These are phyloP conservation scores for Matsumurasca onukii DNA, from an alignment of 1,140 invertebrate species.

Conservation along the genomic window DNA sequence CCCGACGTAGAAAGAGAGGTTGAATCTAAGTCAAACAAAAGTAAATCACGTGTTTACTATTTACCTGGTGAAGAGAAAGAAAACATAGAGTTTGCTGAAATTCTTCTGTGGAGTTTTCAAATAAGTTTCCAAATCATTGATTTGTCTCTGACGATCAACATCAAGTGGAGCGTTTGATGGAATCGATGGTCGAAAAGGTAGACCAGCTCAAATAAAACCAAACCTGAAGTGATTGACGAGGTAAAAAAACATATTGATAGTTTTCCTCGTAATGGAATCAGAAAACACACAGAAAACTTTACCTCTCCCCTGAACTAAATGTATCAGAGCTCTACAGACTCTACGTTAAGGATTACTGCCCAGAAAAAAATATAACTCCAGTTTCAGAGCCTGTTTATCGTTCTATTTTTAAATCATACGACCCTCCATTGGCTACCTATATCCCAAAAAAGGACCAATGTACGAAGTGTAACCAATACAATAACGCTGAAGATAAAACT, in stretches of 20 bases:
- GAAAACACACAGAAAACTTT: slow-evolving; percentile 24
- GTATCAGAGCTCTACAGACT: slow-evolving; percentile 29
- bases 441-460: slow-evolving; percentile 31
- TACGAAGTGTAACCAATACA: slow-evolving; percentile 28
- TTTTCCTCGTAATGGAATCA: slow-evolving; percentile 26
- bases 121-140: slow-evolving; percentile 31
- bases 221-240: slow-evolving; percentile 14
- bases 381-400: slow-evolving; percentile 22
- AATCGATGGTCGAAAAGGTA: slow-evolving; percentile 23
- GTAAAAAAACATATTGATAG: slow-evolving; percentile 29
- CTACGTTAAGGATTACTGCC: slow-evolving; percentile 22
- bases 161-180: slow-evolving; percentile 28
- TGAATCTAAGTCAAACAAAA: slow-evolving; percentile 8
- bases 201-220: slow-evolving; percentile 23
- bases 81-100: slow-evolving; percentile 30
- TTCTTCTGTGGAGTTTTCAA: slow-evolving; percentile 27
- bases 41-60: slow-evolving; percentile 23
- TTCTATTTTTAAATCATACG: slow-evolving; percentile 29
- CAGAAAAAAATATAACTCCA: slow-evolving; percentile 17
- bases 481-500: slow-evolving; percentile 21
- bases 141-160: slow-evolving; percentile 17
- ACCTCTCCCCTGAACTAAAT: slow-evolving; percentile 27
- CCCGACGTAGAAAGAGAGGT: slow-evolving; percentile 6
- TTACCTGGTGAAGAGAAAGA: neutral
- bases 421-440: slow-evolving; percentile 23